Evolutionary conservation across 2,113 vertebrate species (phyloP), one percentile per base, ranked within the genome.

Genomic region (Todiramphus chloris): DNA sequence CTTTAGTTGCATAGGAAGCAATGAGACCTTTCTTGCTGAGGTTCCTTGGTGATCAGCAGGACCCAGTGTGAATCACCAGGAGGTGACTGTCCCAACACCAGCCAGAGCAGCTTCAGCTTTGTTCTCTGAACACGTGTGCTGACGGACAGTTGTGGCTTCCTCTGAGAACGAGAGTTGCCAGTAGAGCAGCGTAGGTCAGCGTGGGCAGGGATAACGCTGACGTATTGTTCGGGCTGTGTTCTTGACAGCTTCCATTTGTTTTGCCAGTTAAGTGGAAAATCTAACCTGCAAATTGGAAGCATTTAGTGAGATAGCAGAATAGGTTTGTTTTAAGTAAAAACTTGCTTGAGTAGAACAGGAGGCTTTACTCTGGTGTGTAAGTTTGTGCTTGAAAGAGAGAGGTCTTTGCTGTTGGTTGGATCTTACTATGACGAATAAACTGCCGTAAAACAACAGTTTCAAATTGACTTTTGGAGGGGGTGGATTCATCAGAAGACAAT

Each of bases 191-290:
- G 4, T 14, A 63, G 92, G 87, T 92, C 81, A 89, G 67, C 46
- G 59, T 88, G 93, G 89, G 92, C 88, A 92, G 87, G 83, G 74
- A 53, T 39, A 35, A 35, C 4, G 5, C 83, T 88, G 81, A 70
- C 43, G 7, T 69, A 74, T 24, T 0, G 63, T 63, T 90, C 70
- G 72, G 76, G 73, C 68, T 67, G 80, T 83, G 18, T 87, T 95
- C 78, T 75, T 93, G 89, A 95, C 76, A 96, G 68, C 44, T 92
- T 89, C 67, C 73, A 53, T 89, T 93, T 96, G 55, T 90, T 62
- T 92, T 93, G 59, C 77, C 92, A 80, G 96, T 87, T 87, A 97
- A 96, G 90, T 92, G 74, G 93, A 87, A 94, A 84, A 73, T 93
- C 80, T 89, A 89, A 94, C 91, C 87, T 73, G 79, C 51, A 75